Conservation (phyloP, 2,888 invertebrate species). For the Ypsolopha sequella region DNA sequence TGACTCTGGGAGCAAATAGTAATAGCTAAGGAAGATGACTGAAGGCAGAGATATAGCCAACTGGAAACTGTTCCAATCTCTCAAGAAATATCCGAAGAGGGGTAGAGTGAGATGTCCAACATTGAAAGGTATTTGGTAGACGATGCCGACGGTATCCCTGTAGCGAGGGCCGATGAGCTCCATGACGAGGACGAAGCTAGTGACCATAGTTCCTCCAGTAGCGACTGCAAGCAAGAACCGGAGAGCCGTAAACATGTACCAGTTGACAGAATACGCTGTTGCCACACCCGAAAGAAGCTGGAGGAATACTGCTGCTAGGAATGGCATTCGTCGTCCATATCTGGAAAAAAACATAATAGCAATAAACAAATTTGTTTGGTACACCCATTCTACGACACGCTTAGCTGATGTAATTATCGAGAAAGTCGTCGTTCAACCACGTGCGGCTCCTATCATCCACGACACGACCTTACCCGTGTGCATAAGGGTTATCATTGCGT, state of each 20-base stretch:
- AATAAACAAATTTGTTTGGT: not conserved
- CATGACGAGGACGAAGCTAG: slow-evolving; percentile 79
- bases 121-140: slow-evolving; percentile 77
- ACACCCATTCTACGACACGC: too few relatives aligned
- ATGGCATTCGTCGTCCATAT: slow-evolving; percentile 80
- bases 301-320: slow-evolving; percentile 79
- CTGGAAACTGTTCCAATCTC: slow-evolving; percentile 78
- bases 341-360: slow-evolving; percentile 44
- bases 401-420: too few relatives aligned
- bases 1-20: slow-evolving; percentile 83
- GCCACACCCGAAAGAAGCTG: slow-evolving; percentile 79
- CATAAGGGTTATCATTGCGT: not conserved
- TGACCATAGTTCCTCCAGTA: slow-evolving; percentile 88
- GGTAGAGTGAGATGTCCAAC: slow-evolving; percentile 76
- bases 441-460: not conserved
- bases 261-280: slow-evolving; percentile 78
- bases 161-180: slow-evolving; percentile 73
- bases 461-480: not conserved
- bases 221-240: slow-evolving; percentile 81
- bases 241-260: slow-evolving; percentile 75
- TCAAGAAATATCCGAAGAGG: slow-evolving; percentile 73
- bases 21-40: slow-evolving; percentile 74
- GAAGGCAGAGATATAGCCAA: slow-evolving; percentile 75
- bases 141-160: slow-evolving; percentile 78
- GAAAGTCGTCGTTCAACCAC: not conserved